phyloP scores from a whole-genome alignment of 1,140 invertebrate genomes.

The Eueides isabella region DNA sequence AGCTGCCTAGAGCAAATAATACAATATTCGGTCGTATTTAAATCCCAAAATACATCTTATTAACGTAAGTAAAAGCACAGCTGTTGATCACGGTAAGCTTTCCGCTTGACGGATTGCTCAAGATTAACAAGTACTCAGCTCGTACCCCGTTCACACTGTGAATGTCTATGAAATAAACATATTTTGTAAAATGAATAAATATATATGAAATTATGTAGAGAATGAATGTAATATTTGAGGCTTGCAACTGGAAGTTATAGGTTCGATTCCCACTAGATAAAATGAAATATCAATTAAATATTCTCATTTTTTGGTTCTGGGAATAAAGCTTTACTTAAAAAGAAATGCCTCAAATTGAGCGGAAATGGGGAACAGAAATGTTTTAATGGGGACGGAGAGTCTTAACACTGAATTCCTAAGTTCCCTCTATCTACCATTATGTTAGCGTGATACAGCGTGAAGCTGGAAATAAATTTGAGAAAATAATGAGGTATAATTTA shows the following conservation, averaged over 20 bases:
- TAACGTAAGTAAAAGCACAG: conserved; percentile 46
- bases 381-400: background rate
- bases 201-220: background rate
- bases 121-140: conserved; percentile 41
- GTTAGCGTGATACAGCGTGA: too few species aligned
- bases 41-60: conserved; percentile 40
- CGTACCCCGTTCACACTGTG: conserved; percentile 27
- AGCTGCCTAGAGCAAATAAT: conserved; percentile 22
- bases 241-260: background rate
- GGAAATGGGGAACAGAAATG: too few species aligned
- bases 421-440: too few species aligned
- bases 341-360: too few species aligned
- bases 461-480: too few species aligned
- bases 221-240: too few species aligned
- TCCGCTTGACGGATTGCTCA: conserved; percentile 44
- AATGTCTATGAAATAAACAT: background rate
- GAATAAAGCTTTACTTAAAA: background rate
- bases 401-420: background rate
- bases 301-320: background rate
- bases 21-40: conserved; percentile 40
- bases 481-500: too few species aligned
- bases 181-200: background rate
- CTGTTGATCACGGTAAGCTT: conserved; percentile 43
- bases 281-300: background rate
- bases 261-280: background rate